Conservation (phyloP, 2,888 invertebrate genomes). For the Theristus sp. region DNA sequence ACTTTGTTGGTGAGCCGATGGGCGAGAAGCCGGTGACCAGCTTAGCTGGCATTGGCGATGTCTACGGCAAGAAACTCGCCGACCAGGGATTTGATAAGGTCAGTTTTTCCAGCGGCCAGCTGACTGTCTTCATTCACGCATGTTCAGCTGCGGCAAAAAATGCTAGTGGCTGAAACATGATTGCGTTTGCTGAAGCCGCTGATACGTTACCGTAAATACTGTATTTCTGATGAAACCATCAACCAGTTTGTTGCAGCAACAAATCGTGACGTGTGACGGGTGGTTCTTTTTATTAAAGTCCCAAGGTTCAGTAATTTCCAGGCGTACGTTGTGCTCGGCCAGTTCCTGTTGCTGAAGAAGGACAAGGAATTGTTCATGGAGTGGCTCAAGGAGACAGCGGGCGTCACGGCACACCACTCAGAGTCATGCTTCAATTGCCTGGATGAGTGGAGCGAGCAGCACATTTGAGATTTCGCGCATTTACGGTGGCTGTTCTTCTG, state of each 20-base stretch:
- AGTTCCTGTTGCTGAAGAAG: constrained; percentile 82
- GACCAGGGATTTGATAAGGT: constrained; percentile 88
- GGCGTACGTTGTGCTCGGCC: constrained; percentile 92
- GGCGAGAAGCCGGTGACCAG: constrained; percentile 79
- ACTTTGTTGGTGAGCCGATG: constrained; percentile 85
- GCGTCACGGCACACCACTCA: constrained; percentile 78
- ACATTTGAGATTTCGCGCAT: constrained; percentile 57
- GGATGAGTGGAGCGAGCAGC: constrained; percentile 92
- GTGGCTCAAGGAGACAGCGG: constrained; percentile 86
- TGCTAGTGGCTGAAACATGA: not conserved
- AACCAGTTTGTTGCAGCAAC: too few species aligned
- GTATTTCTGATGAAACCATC: too few species aligned
- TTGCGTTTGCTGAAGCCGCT: too few species aligned
- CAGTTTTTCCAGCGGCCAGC: too few species aligned
- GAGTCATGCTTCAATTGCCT: constrained; percentile 82
- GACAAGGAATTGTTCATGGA: constrained; percentile 83
- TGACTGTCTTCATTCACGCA: too few species aligned
- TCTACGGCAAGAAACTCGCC: constrained; percentile 59
- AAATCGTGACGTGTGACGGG: too few species aligned
- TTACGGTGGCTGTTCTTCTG: too few species aligned
- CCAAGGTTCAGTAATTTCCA: constrained; percentile 43
- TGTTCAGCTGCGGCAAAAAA: too few species aligned
- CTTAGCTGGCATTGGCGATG: constrained; percentile 84
- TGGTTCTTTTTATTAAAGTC: too few species aligned
- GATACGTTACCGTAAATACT: too few species aligned